Evolutionary conservation across 2,888 invertebrate species (phyloP).

Genomic region (Gymnocheta viridis): DNA sequence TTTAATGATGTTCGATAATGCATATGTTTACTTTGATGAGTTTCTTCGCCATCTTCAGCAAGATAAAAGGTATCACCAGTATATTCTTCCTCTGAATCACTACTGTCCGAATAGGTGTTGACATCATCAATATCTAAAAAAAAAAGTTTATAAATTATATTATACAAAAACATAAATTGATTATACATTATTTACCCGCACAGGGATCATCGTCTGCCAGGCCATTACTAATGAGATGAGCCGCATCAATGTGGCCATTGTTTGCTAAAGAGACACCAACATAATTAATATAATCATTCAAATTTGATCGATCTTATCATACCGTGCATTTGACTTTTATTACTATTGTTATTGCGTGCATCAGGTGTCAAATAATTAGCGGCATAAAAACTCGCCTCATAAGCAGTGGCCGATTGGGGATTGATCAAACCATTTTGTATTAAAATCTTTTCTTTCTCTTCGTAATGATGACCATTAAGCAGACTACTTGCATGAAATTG

Average conservation of each 20-base stretch:
- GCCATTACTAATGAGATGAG: constrained; percentile 43
- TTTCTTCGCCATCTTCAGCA: constrained; percentile 75
- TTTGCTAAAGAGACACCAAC: constrained; percentile 74
- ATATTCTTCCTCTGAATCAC: constrained; percentile 79
- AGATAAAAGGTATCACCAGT: constrained; percentile 78
- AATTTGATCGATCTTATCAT: constrained; percentile 31
- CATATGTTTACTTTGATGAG: constrained; percentile 76
- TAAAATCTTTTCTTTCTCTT: constrained; percentile 77
- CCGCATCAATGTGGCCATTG: constrained; percentile 46
- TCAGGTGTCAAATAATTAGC: constrained; percentile 75
- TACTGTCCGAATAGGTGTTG: constrained; percentile 76
- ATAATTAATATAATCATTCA: constrained; percentile 72
- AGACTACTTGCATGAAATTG: constrained; percentile 81
- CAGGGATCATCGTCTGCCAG: constrained; percentile 77
- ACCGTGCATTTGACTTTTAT: constrained; percentile 49
- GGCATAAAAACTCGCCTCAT: constrained; percentile 78
- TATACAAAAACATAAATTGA: background rate
- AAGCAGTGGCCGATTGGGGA: constrained; percentile 74
- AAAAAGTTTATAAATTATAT: background rate
- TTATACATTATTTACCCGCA: constrained; percentile 72
- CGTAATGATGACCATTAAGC: constrained; percentile 76
- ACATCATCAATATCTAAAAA: constrained; percentile 78
- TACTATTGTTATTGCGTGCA: constrained; percentile 51
- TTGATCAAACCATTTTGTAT: constrained; percentile 78
- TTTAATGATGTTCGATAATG: constrained; percentile 70